A percentile compares a stretch with the other conserved stretches of the same genome.
Conservation (phyloP, 1,140 invertebrate genomes). For the Venustaconcha ellipsiformis region DNA sequence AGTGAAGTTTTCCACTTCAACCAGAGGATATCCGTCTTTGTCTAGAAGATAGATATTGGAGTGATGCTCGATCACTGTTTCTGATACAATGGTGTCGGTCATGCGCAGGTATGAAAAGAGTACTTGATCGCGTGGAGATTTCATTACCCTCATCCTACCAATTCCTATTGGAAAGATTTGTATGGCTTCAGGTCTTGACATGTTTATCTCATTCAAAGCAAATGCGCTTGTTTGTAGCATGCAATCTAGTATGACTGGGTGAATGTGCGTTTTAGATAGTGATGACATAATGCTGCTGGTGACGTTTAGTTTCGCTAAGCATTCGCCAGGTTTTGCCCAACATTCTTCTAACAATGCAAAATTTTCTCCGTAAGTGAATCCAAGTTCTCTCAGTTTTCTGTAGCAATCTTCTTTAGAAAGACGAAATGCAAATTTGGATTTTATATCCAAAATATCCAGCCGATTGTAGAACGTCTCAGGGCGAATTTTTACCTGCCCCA, state of each 20-base stretch:
- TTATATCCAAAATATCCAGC: slow-evolving; percentile 4
- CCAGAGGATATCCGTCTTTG: neutral
- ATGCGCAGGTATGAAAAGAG: slow-evolving; percentile 4
- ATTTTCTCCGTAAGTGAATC: slow-evolving; percentile 20
- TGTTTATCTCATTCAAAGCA: neutral
- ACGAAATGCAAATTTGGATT: neutral
- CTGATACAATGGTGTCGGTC: slow-evolving; percentile 6
- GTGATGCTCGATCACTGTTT: slow-evolving; percentile 7
- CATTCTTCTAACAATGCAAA: slow-evolving; percentile 1
- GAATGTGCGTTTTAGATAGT: neutral
- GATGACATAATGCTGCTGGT: neutral
- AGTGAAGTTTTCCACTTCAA: neutral
- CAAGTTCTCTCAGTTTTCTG: slow-evolving; percentile 4
- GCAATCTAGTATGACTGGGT: slow-evolving; percentile 17
- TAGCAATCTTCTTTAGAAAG: slow-evolving; percentile 5
- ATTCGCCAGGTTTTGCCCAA: slow-evolving; percentile 4
- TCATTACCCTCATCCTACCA: slow-evolving; percentile 7
- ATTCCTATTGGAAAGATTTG: slow-evolving; percentile 9
- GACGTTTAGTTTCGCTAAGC: slow-evolving; percentile 4
- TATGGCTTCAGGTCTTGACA: neutral
- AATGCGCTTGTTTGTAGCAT: slow-evolving; percentile 16
- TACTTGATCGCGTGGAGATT: slow-evolving; percentile 2
- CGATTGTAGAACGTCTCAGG: neutral
- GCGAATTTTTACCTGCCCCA: neutral
- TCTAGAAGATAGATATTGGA: slow-evolving; percentile 12